Evolutionary conservation across 1,140 invertebrate genomes (phyloP), one percentile per base, ranked within the genome.

Genomic region (Heliconius himera): DNA sequence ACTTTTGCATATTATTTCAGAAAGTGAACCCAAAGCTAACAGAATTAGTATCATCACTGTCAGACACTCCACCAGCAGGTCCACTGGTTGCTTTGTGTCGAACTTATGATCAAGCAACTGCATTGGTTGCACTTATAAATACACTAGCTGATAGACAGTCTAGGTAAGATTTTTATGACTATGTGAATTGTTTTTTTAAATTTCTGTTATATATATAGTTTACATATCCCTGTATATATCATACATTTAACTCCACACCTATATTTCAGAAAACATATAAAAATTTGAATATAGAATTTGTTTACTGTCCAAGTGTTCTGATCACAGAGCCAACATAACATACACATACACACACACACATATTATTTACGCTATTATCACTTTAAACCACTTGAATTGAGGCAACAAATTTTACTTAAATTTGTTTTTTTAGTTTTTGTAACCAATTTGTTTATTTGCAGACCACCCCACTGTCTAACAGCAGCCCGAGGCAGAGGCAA

Each of bases 401-500:
- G 18, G 20, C 5, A 8, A 51, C 6, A 2, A 6, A 8, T 51
- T 51, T 51, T 8, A 51, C 0, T 6, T n/a, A n/a, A n/a, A 20
- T 51, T 26, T 26, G 5, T 51, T 51, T 49, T 18, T 51, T 51
- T 51, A 18, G 5, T 20, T 51, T 51, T 16, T 51, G 2, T 8
- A 46, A 20, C 18, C 18, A 51, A 8, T 29, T 29, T 29, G 3
- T 66, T 66, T 5, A 29, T 29, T 82, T 78, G 3, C 46, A 96
- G 97, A 79, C 97, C 98, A 26, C 99, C 99, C 2, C 98, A 99
- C 66, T 98, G 98, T 1, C 95, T 99, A 81, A 99, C 99, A 3
- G 99, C 99, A 29, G 97, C 98, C 4, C 96, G 99, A 95, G 99
- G 99, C 26, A 95, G 99, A 81, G 99, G 99, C 82, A 99, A 99